A percentile compares a stretch with the other conserved stretches of the same genome.
phyloP scores from a whole-genome alignment of 53 echinoderm and acorn worm genomes.

The Antedon mediterranea region DNA sequence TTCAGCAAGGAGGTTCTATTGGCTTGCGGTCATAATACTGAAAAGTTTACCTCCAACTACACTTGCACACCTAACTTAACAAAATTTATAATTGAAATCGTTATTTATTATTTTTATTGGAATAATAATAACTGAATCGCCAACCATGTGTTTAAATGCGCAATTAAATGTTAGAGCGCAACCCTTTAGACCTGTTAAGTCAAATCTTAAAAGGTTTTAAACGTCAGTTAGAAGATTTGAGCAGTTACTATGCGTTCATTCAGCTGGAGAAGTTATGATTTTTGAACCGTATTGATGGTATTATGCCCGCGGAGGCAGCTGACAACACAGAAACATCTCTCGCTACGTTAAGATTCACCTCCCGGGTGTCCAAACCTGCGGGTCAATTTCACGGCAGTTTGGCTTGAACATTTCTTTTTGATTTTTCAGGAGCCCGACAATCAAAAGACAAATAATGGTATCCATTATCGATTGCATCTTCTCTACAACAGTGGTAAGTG shows the following conservation, averaged over 20 bases:
- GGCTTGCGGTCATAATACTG: not conserved
- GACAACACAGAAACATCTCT: not conserved
- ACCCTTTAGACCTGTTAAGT: not conserved
- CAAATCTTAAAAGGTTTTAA: not conserved
- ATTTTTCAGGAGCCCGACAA: slow-evolving; percentile 67
- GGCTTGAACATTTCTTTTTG: not conserved
- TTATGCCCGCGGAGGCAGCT: not conserved
- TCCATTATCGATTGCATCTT: slow-evolving; percentile 86
- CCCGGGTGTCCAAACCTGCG: not conserved
- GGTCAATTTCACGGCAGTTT: not conserved
- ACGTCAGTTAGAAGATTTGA: not conserved
- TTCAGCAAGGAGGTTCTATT: no score
- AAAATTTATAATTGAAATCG: not conserved
- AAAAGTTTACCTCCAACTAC: not conserved
- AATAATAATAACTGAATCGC: not conserved
- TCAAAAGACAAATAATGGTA: slow-evolving; percentile 90
- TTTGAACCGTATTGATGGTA: not conserved
- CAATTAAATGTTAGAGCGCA: not conserved
- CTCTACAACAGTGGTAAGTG: slow-evolving; percentile 85
- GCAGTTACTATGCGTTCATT: not conserved
- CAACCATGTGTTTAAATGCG: not conserved
- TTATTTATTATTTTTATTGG: not conserved
- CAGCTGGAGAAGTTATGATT: not conserved
- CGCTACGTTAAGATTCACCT: not conserved
- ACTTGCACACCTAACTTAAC: not conserved